Evolutionary conservation across 2,888 invertebrate genomes (phyloP), one percentile per base, ranked within the genome.

Genomic region (Xestia sexstrigata): DNA sequence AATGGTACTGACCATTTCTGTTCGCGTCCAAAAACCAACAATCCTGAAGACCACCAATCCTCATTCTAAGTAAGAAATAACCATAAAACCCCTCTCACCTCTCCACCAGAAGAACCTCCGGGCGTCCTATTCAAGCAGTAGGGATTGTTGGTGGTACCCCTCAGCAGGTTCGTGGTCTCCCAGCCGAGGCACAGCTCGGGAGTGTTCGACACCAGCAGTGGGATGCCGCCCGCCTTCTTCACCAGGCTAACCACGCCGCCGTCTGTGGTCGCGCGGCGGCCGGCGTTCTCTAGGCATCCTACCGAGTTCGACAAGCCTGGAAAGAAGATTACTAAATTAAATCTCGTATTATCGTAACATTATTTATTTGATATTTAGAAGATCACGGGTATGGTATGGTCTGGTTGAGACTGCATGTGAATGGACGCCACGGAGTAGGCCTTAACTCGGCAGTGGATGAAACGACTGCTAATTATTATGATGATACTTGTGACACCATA

Each of bases 31-130:
- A 60, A 30, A 17, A 17, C 30, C 26, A 30, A 30, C 15, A 17
- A 30, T 30, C 30, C 8, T 0, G 8, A 39, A 65, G n/a, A 65
- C n/a, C n/a, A 0, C 23, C 15, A 23, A 39, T 39, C n/a, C 39
- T 8, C 20, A n/a, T 65, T 42, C 42, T 17, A n/a, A 26, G 42
- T 42, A 66, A 42, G 15, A 17, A 8, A 60, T 26, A 60, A 30
- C 9, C 6, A 58, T 58, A 17, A 30, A 23, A 26, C 20, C 4
- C 0, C 1, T 47, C 93, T 87, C 90, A 98, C 98, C 97, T 99
- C 98, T 17, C 98, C 98, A 55, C 99, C 99, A 1, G 99, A 99
- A 49, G 99, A 99, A 7, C 99, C 99, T 0, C 99, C 99, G 0
- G 98, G 96, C 0, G 97, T 98, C 87, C 98, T 97, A 0, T 97